Evolutionary conservation across 2,888 invertebrate species (phyloP).

Genomic region (Hipparchia sbordonii): DNA sequence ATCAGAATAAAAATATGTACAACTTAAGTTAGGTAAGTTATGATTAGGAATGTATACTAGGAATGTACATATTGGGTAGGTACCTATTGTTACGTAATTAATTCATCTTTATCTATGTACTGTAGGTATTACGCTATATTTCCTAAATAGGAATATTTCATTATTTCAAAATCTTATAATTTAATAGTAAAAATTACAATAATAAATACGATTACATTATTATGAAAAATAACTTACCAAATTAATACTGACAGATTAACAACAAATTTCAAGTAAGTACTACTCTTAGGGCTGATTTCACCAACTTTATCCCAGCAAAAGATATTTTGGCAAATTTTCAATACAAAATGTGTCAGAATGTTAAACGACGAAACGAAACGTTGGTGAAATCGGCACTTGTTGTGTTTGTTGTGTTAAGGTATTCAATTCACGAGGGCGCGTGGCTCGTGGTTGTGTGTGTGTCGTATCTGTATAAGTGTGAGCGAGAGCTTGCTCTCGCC

Average conservation of each 20-base stretch:
- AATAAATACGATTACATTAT: not conserved
- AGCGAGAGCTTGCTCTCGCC: too few relatives aligned
- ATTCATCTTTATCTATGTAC: not conserved
- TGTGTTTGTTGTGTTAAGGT: too few relatives aligned
- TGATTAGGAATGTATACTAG: conserved; percentile 23
- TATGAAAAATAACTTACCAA: conserved; percentile 17
- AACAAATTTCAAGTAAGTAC: not conserved
- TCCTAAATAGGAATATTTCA: conserved; percentile 4
- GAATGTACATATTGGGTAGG: conserved; percentile 8
- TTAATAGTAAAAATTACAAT: conserved; percentile 12
- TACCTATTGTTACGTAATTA: not conserved
- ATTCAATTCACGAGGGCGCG: too few relatives aligned
- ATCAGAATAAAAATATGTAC: conserved; percentile 35
- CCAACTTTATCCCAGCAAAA: too few relatives aligned
- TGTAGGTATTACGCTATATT: conserved; percentile 2
- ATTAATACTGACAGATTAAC: conserved; percentile 38
- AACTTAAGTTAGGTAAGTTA: conserved; percentile 18
- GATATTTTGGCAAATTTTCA: too few relatives aligned
- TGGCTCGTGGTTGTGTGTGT: too few relatives aligned
- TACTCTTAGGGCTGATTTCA: too few relatives aligned
- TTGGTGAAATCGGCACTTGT: too few relatives aligned
- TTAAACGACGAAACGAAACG: too few relatives aligned
- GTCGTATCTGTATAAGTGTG: too few relatives aligned
- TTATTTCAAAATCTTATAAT: conserved; percentile 2
- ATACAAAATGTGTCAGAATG: too few relatives aligned